Percentiles rank a stretch among this genome's conserved stretches.
Evolutionary conservation across 2,797 vertebrate genomes (phyloP).

Genomic region (Alcedo atthis): DNA sequence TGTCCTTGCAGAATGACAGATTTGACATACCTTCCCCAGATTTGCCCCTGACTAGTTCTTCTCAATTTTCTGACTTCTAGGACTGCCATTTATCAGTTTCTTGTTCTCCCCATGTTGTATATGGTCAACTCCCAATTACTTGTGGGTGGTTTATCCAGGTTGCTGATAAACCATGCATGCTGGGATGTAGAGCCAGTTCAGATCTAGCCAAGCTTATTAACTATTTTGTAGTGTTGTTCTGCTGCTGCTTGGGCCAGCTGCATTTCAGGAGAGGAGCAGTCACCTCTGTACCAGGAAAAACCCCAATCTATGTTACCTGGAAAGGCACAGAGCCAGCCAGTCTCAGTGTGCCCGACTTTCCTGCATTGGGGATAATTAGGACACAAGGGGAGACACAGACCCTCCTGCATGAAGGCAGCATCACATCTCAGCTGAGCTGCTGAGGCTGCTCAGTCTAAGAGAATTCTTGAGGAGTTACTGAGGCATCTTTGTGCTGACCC

Average conservation of each 20-base stretch:
- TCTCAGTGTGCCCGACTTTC: background rate
- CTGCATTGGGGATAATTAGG: background rate
- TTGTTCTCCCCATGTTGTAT: background rate
- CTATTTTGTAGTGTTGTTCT: background rate
- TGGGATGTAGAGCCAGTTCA: background rate
- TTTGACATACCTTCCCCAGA: background rate
- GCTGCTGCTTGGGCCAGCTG: background rate
- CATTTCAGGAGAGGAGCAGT: background rate
- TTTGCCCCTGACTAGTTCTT: background rate
- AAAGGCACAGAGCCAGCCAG: accelerated
- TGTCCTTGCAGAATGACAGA: accelerated
- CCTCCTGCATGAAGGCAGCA: background rate
- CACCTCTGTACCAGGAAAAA: background rate
- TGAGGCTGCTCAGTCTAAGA: background rate
- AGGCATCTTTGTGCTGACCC: accelerated
- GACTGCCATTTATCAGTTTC: background rate
- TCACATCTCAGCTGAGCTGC: accelerated
- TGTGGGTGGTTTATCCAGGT: background rate
- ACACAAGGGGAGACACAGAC: background rate
- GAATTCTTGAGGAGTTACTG: background rate
- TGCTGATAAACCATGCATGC: background rate
- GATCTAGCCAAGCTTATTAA: background rate
- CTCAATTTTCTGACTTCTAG: background rate
- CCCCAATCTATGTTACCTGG: background rate
- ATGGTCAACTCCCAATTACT: background rate